A percentile compares a stretch with the other conserved stretches of the same genome.
Evolutionary conservation across 2,797 vertebrate genomes (phyloP).

Genomic region (Carcharodon carcharias): DNA sequence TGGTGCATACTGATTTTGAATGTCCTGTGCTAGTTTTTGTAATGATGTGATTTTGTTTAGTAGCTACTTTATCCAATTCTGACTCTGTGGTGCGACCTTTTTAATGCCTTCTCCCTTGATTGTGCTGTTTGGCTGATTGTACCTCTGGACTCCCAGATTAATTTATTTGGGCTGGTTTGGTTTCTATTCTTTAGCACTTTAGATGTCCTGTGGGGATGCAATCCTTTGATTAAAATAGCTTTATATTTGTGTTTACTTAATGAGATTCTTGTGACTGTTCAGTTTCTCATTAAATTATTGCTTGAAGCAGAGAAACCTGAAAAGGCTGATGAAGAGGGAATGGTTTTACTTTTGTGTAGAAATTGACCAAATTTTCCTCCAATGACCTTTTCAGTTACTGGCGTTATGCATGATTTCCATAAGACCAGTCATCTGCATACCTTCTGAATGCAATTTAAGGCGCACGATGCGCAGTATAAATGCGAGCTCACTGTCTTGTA

Average conservation of each 20-base stretch:
- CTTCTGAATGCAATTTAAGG: not conserved
- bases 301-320: not conserved
- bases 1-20: not conserved
- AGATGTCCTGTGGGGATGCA: not conserved
- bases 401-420: not conserved
- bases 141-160: constrained; percentile 2
- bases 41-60: not conserved
- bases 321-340: not conserved
- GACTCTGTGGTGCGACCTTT: not conserved
- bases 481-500: not conserved
- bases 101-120: not conserved
- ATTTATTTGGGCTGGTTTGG: not conserved
- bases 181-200: not conserved
- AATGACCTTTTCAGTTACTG: not conserved
- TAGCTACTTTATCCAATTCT: not conserved
- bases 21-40: not conserved
- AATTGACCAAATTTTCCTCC: not conserved
- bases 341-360: not conserved
- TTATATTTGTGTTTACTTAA: constrained; percentile 31
- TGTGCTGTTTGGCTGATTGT: not conserved
- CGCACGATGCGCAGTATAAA: not conserved
- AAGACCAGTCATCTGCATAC: not conserved
- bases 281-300: constrained; percentile 14
- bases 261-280: not conserved
- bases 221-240: constrained; percentile 1